Conservation (phyloP, 2,888 invertebrate species). For the Kuschelorhynchus macadamiae region DNA sequence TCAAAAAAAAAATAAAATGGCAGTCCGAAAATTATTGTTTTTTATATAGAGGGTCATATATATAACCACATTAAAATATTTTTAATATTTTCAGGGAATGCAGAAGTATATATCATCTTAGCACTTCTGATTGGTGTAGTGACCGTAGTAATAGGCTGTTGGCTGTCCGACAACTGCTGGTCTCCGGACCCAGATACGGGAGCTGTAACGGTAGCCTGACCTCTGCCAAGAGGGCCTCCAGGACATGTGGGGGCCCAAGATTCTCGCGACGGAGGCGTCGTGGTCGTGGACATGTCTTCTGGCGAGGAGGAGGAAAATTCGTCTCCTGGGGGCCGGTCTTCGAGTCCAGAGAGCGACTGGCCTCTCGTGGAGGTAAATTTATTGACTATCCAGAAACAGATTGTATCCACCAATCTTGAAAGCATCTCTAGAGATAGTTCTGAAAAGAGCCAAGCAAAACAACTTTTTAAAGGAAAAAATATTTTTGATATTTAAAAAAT, state of each 20-base stretch:
- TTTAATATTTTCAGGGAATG: slow-evolving; percentile 75
- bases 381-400: no score
- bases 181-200: slow-evolving; percentile 78
- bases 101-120: slow-evolving; percentile 82
- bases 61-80: no score
- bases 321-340: slow-evolving; percentile 57
- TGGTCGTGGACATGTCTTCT: slow-evolving; percentile 45
- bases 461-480: no score
- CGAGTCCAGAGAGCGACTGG: slow-evolving; percentile 67
- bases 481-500: no score
- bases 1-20: no score
- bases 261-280: slow-evolving; percentile 43
- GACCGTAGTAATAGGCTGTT: slow-evolving; percentile 82
- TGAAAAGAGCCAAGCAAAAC: no score
- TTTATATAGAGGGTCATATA: no score
- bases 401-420: no score
- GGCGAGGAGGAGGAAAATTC: slow-evolving; percentile 49
- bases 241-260: slow-evolving; percentile 45
- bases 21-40: no score
- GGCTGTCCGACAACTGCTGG: slow-evolving; percentile 85
- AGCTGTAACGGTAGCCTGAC: slow-evolving; percentile 79
- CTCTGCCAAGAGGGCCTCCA: slow-evolving; percentile 65
- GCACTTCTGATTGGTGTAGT: slow-evolving; percentile 80
- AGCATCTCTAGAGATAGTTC: no score
- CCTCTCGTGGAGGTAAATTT: slow-evolving; percentile 66